phyloP scores from a whole-genome alignment of 2,888 invertebrate species.

The Subacronicta megacephala region DNA sequence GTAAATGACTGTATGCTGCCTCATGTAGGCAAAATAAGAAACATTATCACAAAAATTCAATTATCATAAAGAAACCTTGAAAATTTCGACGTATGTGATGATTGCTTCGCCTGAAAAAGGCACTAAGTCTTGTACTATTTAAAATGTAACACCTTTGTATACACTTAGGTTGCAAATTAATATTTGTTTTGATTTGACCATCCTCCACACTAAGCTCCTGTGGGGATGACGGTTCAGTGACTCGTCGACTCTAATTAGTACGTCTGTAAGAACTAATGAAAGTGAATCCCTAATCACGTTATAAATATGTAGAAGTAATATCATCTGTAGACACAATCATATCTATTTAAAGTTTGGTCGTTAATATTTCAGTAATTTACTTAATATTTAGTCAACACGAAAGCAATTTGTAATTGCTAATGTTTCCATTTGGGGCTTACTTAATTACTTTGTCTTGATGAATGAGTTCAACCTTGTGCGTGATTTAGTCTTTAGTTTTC shows the following conservation, averaged over 20 bases:
- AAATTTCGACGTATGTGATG: no score
- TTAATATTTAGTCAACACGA: slow-evolving; percentile 11
- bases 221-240: neutral
- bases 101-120: no score
- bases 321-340: neutral
- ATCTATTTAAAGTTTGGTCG: slow-evolving; percentile 16
- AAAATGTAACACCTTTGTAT: no score
- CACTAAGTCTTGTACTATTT: no score
- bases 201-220: no score
- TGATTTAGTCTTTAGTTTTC: slow-evolving; percentile 5
- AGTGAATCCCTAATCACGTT: neutral
- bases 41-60: no score
- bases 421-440: slow-evolving; percentile 20
- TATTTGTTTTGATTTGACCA: no score
- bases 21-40: no score
- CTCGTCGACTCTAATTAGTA: neutral
- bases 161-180: no score
- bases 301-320: neutral
- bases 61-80: no score
- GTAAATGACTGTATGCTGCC: neutral
- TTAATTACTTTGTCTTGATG: slow-evolving; percentile 38
- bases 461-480: slow-evolving; percentile 18
- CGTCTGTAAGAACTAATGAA: neutral
- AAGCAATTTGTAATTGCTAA: slow-evolving; percentile 22
- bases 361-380: slow-evolving; percentile 15